Conservation (phyloP, 2,113 vertebrate genomes). For the Astatoreochromis straeleni region DNA sequence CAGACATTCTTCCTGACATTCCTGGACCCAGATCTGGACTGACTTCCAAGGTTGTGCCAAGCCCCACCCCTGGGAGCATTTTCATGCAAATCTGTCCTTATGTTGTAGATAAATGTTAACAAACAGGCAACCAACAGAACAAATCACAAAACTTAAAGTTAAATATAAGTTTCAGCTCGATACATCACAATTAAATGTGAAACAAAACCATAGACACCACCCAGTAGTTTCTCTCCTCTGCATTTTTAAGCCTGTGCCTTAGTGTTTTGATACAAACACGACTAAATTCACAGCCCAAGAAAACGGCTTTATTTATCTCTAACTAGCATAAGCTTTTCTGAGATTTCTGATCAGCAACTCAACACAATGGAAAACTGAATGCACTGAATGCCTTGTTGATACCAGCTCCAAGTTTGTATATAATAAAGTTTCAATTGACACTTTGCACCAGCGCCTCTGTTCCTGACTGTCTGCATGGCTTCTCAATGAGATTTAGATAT, state of each 20-base stretch:
- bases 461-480: background rate
- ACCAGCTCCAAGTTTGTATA: background rate
- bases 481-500: conserved; percentile 40
- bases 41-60: background rate
- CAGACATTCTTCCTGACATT: background rate
- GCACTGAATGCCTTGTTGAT: background rate
- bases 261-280: background rate
- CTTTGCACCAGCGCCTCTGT: background rate
- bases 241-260: background rate
- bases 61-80: background rate
- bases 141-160: background rate
- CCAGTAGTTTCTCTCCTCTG: background rate
- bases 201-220: background rate
- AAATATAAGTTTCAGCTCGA: background rate
- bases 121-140: background rate
- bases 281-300: fast-evolving
- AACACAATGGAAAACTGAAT: background rate
- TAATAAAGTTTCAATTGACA: background rate
- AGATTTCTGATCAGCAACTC: background rate
- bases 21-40: background rate
- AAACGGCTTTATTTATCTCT: background rate
- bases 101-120: background rate
- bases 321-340: background rate
- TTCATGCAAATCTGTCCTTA: background rate
- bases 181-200: background rate